phyloP scores from a whole-genome alignment of 2,888 invertebrate genomes.

The Slavum lentiscoides region DNA sequence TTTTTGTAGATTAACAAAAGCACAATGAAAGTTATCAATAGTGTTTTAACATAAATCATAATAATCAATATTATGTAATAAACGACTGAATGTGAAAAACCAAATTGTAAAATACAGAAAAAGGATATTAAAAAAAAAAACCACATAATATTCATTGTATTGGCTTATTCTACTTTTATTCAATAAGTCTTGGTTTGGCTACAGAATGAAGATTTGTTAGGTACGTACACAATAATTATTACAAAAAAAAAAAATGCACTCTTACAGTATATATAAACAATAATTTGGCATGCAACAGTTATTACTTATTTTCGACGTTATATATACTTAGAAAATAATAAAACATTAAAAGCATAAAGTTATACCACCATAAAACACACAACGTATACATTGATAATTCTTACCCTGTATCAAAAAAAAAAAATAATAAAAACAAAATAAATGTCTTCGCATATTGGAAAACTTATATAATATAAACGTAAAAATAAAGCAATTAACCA shows the following conservation, averaged over 20 bases:
- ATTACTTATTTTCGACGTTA: conserved; percentile 29
- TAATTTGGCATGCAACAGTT: conserved; percentile 49
- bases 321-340: conserved; percentile 23
- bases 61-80: too few species aligned
- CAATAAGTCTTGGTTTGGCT: conserved; percentile 38
- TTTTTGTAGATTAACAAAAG: too few species aligned
- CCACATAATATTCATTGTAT: neutral
- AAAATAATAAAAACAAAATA: conserved; percentile 32
- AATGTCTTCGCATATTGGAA: conserved; percentile 34
- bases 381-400: conserved; percentile 52
- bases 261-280: conserved; percentile 25
- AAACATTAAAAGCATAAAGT: conserved; percentile 44
- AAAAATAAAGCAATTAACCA: conserved; percentile 51
- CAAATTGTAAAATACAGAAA: neutral
- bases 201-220: conserved; percentile 41
- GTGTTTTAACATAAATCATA: too few species aligned
- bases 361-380: conserved; percentile 41
- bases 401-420: conserved; percentile 52
- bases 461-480: conserved; percentile 50
- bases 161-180: conserved; percentile 42
- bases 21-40: too few species aligned
- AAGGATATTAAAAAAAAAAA: neutral
- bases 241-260: conserved; percentile 32
- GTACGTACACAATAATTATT: conserved; percentile 7
- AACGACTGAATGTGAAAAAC: too few species aligned